These are phyloP conservation scores for Pyrgus malvae DNA, from an alignment of 2,888 invertebrate species.

Conservation along the genomic window DNA sequence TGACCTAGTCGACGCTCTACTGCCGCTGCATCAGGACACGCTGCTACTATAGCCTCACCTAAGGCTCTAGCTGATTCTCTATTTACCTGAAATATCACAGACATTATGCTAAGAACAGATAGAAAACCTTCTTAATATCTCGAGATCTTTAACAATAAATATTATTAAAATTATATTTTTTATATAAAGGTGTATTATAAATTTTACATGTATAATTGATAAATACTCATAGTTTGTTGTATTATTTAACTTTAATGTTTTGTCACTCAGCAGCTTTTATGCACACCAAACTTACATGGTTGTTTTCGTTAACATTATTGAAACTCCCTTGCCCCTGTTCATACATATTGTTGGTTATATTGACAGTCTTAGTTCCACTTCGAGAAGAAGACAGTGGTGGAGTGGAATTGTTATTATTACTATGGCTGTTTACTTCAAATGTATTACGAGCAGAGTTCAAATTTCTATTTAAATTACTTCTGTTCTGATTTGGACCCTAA, in stretches of 20 bases:
- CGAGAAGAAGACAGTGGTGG: constrained; percentile 57
- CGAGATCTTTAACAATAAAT: too few relatives aligned
- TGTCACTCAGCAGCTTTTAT: too few relatives aligned
- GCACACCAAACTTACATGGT: constrained; percentile 68
- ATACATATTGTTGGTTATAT: constrained; percentile 76
- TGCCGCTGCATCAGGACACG: constrained; percentile 84
- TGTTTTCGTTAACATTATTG: constrained; percentile 69
- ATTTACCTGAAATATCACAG: too few relatives aligned
- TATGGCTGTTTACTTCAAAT: constrained; percentile 60
- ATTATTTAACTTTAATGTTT: too few relatives aligned
- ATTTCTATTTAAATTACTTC: constrained; percentile 72
- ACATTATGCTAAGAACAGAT: too few relatives aligned
- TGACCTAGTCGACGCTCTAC: constrained; percentile 86
- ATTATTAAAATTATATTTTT: not conserved
- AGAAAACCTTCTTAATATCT: too few relatives aligned
- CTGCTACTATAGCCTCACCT: constrained; percentile 73
- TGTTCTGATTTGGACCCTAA: constrained; percentile 67
- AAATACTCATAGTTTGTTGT: too few relatives aligned
- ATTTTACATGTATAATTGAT: too few relatives aligned
- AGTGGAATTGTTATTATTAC: constrained; percentile 61
- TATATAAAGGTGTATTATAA: not conserved
- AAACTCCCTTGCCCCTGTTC: constrained; percentile 69
- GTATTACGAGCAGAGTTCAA: constrained; percentile 70
- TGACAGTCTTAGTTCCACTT: constrained; percentile 67
- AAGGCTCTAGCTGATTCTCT: constrained; percentile 70